A percentile compares a stretch with the other conserved stretches of the same genome.
These are phyloP conservation scores for Eilema griseolum DNA, from an alignment of 2,888 invertebrate genomes.

Conservation along the genomic window DNA sequence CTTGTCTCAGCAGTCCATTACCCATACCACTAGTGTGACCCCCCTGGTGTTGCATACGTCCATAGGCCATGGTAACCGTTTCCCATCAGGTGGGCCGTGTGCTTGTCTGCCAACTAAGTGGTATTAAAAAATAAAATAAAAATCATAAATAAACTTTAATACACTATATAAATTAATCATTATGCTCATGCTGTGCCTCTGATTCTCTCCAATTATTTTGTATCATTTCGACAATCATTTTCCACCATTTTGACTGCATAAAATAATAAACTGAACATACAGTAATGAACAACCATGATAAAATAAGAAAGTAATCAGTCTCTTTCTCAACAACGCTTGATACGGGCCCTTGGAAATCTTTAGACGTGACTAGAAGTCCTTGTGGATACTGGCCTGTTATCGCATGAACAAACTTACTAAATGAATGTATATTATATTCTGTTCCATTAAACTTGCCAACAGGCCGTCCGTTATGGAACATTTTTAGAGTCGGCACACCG, in stretches of 20 bases:
- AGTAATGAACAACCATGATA: slow-evolving; percentile 95
- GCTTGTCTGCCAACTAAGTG: too few species aligned
- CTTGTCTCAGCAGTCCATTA: too few species aligned
- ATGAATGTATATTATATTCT: slow-evolving; percentile 92
- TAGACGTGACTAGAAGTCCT: slow-evolving; percentile 90
- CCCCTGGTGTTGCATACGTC: too few species aligned
- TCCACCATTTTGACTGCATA: slow-evolving; percentile 92
- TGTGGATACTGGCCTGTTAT: slow-evolving; percentile 91
- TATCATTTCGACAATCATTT: slow-evolving; percentile 93
- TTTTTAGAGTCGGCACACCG: slow-evolving; percentile 95
- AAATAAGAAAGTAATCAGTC: slow-evolving; percentile 92
- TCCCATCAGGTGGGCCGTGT: too few species aligned
- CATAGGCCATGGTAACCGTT: too few species aligned
- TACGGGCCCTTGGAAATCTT: slow-evolving; percentile 93
- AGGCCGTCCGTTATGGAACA: slow-evolving; percentile 96
- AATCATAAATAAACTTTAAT: slow-evolving; percentile 9
- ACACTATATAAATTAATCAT: slow-evolving; percentile 80
- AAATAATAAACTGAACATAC: slow-evolving; percentile 92
- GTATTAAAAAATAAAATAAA: not conserved
- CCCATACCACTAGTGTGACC: too few species aligned
- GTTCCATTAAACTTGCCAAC: slow-evolving; percentile 95
- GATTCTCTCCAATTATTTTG: slow-evolving; percentile 96
- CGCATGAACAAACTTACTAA: slow-evolving; percentile 92
- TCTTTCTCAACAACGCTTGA: slow-evolving; percentile 91
- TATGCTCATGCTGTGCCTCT: slow-evolving; percentile 93